Evolutionary conservation across 2,888 invertebrate species (phyloP), one percentile per base, ranked within the genome.

Genomic region (Platycheirus rosarum): DNA sequence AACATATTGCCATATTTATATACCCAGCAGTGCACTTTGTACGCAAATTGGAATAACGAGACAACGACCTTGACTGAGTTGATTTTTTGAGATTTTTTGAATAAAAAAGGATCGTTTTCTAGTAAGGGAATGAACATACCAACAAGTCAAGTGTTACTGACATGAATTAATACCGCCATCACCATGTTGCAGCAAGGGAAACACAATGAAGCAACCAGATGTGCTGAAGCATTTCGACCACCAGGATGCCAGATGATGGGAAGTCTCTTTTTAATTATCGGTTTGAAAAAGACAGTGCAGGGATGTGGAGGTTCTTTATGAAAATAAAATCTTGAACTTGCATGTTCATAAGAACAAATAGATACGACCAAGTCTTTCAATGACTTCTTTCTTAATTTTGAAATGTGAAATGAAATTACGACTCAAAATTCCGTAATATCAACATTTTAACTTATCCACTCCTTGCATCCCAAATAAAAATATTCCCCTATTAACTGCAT

Each of bases 401-500:
- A n/a, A n/a, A n/a, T n/a, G n/a, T n/a, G n/a, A n/a, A n/a, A n/a
- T n/a, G n/a, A n/a, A n/a, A n/a, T n/a, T n/a, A n/a, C n/a, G n/a
- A n/a, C n/a, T n/a, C n/a, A n/a, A n/a, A n/a, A n/a, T n/a, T n/a
- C n/a, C n/a, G n/a, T n/a, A n/a, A n/a, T n/a, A n/a, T n/a, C n/a
- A n/a, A n/a, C n/a, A n/a, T n/a, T n/a, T n/a, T n/a, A n/a, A n/a
- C n/a, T n/a, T n/a, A n/a, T n/a, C 26, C 26, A 26, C 2, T 26
- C 6, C 3, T 48, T 14, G 4, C 13, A 48, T 13, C n/a, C 3
- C n/a, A 46, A 20, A 46, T 16, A 35, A 46, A 76, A 48, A 29
- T 14, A 9, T 55, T 69, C 44, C 29, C 49, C 49, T 18, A 80
- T 80, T 80, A 75, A 57, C 63, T 75, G 75, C 79, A 80, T 70